phyloP scores from a whole-genome alignment of 2,888 invertebrate genomes.

The Drosophila fungiperda region DNA sequence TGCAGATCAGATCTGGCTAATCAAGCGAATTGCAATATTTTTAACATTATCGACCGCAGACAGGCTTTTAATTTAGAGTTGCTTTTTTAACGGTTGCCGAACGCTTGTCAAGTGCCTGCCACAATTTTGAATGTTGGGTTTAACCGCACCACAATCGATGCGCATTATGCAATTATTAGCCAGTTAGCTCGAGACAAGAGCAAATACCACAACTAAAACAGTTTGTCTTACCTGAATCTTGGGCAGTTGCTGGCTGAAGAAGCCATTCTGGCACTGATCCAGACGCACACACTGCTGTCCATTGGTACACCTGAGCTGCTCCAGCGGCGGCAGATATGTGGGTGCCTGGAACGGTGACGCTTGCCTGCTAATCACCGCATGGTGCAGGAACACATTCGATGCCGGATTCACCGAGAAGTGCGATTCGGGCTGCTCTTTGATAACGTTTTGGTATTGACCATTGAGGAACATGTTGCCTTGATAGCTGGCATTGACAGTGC shows the following conservation, averaged over 20 bases:
- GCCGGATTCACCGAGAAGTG: conserved; percentile 70
- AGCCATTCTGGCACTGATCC: conserved; percentile 78
- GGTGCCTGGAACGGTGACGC: conserved; percentile 82
- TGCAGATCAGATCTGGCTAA: conserved; percentile 59
- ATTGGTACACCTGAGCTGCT: conserved; percentile 77
- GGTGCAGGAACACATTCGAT: conserved; percentile 81
- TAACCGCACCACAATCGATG: conserved; percentile 64
- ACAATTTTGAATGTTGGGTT: conserved; percentile 53
- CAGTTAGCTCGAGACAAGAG: neutral
- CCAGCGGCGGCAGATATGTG: conserved; percentile 80
- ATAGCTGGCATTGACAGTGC: conserved; percentile 61
- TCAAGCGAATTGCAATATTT: conserved; percentile 61
- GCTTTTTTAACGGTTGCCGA: conserved; percentile 42
- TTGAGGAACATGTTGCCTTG: conserved; percentile 82
- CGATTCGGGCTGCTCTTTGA: conserved; percentile 70
- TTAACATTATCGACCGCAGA: conserved; percentile 56
- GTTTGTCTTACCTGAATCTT: conserved; percentile 77
- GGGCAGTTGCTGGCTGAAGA: conserved; percentile 72
- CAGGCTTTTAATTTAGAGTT: conserved; percentile 65
- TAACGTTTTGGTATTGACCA: conserved; percentile 82
- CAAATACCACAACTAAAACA: neutral
- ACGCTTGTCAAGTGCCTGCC: conserved; percentile 55
- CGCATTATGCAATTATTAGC: conserved; percentile 68
- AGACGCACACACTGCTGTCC: conserved; percentile 83
- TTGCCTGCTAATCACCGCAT: conserved; percentile 83